Evolutionary conservation across 1,140 invertebrate genomes (phyloP), one percentile per base, ranked within the genome.

Genomic region (Scaptomyza hsui): DNA sequence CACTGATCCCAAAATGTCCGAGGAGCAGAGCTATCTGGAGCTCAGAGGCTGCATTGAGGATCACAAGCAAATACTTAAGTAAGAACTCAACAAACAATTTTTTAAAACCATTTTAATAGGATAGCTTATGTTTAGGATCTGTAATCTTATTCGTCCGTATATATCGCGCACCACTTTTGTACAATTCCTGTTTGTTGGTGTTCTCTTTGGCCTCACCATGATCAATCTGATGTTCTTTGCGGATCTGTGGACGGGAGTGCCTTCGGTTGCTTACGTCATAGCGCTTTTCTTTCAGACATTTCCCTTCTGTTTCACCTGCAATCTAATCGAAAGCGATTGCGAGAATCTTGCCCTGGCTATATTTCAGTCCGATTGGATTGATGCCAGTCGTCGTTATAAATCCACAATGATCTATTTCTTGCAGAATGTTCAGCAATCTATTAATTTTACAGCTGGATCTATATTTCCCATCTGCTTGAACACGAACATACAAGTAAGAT

Each of bases 301-400:
- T 45, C 80, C 80, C 0, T 83, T 83, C 29, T 72, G 62, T 1
- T 83, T 41, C n/a, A 63, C 37, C 0, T 85, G 75, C 26, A 82
- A 83, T n/a, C 10, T 75, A 5, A 65, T 85, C 2, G 24, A 13
- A 0, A 2, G 35, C 10, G 80, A 83, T 3, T 85, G 75, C 18
- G 51, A 85, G 12, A 18, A 16, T 4, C 21, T 83, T 1, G 16
- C 61, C 0, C 3, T 41, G 9, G 24, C 67, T 0, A 41, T 83
- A 29, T 85, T 83, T 4, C 67, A 85, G 1, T 75, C 80, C 0
- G 39, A 72, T 12, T 85, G 80, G 80, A 0, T 60, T 0, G n/a
- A 9, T 7, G 19, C 80, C 0, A 60, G 49, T 29, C 67, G 55
- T 3, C 41, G 42, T 16, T 83, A 78, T 41, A 75, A 48, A 3